These are phyloP conservation scores for Phoxinus dragarum DNA, from an alignment of 2,797 vertebrate genomes.

Conservation along the genomic window DNA sequence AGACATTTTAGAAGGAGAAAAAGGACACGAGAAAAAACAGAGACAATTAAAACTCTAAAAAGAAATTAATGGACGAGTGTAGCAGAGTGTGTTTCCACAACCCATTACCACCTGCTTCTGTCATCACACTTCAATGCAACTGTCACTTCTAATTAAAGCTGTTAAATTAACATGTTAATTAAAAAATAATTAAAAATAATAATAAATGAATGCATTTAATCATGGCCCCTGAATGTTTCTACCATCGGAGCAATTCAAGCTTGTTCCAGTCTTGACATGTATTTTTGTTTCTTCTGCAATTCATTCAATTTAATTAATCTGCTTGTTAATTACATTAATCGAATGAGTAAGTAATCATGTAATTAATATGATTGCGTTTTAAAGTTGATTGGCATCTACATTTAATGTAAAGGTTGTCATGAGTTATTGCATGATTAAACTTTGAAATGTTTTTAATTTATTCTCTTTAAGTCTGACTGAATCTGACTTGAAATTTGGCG, in stretches of 20 bases:
- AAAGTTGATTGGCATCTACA: background rate
- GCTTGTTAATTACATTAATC: constrained; percentile 14
- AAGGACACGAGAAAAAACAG: background rate
- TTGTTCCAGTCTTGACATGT: background rate
- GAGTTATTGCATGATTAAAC: background rate
- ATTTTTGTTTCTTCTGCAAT: background rate
- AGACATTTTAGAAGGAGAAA: background rate
- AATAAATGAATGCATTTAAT: background rate
- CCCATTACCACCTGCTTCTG: constrained; percentile 4
- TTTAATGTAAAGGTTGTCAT: background rate
- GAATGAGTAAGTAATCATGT: background rate
- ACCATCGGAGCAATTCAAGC: background rate
- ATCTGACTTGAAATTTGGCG: background rate
- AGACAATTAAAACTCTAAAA: background rate
- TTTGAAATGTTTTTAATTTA: background rate
- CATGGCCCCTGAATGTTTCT: background rate
- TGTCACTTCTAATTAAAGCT: constrained; percentile 4
- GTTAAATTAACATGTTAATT: constrained; percentile 7
- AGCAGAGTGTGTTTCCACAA: constrained; percentile 2
- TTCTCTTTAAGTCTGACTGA: background rate
- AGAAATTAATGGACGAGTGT: background rate
- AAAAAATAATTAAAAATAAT: background rate
- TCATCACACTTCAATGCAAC: constrained; percentile 5
- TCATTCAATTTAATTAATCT: background rate
- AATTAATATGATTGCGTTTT: background rate